Conservation (phyloP, 2,797 vertebrate genomes). For the Phrynocephalus forsythii region DNA sequence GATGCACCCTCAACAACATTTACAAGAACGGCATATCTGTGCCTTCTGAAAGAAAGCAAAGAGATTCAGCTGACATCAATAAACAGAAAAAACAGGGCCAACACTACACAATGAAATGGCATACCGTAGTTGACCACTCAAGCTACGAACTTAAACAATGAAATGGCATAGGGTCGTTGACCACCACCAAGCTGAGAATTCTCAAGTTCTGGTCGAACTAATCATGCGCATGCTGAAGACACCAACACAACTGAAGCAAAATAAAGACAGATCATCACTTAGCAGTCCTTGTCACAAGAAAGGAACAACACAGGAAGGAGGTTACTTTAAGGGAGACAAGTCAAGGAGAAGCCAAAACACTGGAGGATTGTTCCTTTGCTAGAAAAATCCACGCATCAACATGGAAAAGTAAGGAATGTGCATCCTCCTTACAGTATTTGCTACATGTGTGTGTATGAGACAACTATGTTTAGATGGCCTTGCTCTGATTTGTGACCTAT, state of each 20-base stretch:
- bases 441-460: not conserved
- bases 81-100: not conserved
- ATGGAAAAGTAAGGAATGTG: not conserved
- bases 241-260: not conserved
- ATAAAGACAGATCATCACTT: not conserved
- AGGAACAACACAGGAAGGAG: not conserved
- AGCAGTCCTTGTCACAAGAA: not conserved
- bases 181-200: not conserved
- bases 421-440: not conserved
- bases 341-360: not conserved
- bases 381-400: not conserved
- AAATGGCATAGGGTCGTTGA: not conserved
- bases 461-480: not conserved
- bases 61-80: not conserved
- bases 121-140: not conserved
- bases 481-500: not conserved
- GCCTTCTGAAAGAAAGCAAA: slow-evolving; percentile 8
- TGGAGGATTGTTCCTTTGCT: not conserved
- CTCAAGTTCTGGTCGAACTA: not conserved
- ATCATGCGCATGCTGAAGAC: not conserved
- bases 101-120: not conserved
- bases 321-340: slow-evolving; percentile 6
- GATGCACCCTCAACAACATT: not conserved
- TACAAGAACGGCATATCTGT: not conserved
- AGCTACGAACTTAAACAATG: not conserved